phyloP scores from a whole-genome alignment of 2,888 invertebrate species.

The Mactromeris polynyma region DNA sequence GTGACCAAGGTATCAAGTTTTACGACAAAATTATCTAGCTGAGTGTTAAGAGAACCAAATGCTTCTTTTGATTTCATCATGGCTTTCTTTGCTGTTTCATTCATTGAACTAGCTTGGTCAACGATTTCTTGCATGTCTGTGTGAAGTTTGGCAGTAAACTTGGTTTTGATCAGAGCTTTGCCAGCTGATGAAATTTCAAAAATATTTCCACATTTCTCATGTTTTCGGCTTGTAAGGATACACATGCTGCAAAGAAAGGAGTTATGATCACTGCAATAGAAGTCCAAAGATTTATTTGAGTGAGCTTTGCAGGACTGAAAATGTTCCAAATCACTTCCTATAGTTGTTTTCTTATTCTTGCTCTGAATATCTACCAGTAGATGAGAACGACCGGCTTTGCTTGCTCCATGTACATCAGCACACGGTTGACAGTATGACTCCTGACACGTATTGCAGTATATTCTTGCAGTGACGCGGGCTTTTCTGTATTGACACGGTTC shows the following conservation, averaged over 20 bases:
- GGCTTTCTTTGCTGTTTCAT: background rate
- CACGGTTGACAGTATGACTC: constrained; percentile 7
- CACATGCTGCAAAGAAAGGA: constrained; percentile 8
- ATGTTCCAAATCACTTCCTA: background rate
- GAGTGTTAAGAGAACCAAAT: background rate
- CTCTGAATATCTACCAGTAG: background rate
- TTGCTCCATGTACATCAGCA: background rate
- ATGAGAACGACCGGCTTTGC: background rate
- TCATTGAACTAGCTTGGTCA: background rate
- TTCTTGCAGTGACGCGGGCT: background rate
- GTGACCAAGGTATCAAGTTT: background rate
- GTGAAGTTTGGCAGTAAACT: background rate
- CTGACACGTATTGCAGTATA: constrained; percentile 13
- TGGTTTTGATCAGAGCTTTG: background rate
- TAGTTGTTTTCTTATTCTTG: background rate
- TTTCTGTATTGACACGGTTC: constrained; percentile 15
- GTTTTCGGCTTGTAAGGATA: background rate
- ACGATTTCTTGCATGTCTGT: background rate
- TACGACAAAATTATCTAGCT: background rate
- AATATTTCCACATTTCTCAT: background rate
- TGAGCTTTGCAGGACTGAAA: background rate
- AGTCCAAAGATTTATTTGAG: background rate
- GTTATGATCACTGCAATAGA: constrained; percentile 15
- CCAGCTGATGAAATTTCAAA: constrained; percentile 7
- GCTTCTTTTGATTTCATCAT: background rate